Conservation (phyloP, 2,888 invertebrate genomes). For the Megaustenia siamemsis region DNA sequence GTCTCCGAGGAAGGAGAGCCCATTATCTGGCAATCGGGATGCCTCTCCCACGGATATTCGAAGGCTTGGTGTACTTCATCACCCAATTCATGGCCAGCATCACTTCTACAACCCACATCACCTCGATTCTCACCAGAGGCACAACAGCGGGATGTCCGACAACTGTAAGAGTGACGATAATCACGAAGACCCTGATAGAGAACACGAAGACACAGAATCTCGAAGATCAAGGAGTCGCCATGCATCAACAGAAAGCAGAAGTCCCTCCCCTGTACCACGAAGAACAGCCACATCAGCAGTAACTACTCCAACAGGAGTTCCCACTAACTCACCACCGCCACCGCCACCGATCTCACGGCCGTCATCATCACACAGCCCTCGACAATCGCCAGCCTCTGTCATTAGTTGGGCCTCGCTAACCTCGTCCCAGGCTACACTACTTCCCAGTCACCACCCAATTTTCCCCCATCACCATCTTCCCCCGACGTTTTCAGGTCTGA, state of each 20-base stretch:
- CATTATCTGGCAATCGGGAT: constrained; percentile 16
- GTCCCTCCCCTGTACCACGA: constrained; percentile 23
- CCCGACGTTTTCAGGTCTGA: constrained; percentile 57
- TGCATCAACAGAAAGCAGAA: constrained; percentile 28
- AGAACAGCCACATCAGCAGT: constrained; percentile 6
- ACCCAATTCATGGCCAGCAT: neutral
- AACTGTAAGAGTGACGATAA: constrained; percentile 14
- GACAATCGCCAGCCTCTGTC: constrained; percentile 48
- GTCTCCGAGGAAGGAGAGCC: constrained; percentile 37
- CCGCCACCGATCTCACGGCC: neutral
- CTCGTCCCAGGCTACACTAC: constrained; percentile 42
- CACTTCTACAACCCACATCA: neutral
- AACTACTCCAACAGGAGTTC: neutral
- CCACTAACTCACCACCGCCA: constrained; percentile 30
- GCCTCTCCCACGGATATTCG: constrained; percentile 27
- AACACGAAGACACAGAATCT: constrained; percentile 2
- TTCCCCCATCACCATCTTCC: constrained; percentile 63
- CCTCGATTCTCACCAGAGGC: constrained; percentile 7
- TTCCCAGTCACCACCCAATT: constrained; percentile 58
- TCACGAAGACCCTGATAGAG: neutral
- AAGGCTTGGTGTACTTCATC: neutral
- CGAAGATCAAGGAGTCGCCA: constrained; percentile 12
- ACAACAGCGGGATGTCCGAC: constrained; percentile 21
- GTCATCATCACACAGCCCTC: constrained; percentile 40
- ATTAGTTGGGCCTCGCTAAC: constrained; percentile 49